Conservation (phyloP, 2,113 vertebrate species). For the Condylura cristata region DNA sequence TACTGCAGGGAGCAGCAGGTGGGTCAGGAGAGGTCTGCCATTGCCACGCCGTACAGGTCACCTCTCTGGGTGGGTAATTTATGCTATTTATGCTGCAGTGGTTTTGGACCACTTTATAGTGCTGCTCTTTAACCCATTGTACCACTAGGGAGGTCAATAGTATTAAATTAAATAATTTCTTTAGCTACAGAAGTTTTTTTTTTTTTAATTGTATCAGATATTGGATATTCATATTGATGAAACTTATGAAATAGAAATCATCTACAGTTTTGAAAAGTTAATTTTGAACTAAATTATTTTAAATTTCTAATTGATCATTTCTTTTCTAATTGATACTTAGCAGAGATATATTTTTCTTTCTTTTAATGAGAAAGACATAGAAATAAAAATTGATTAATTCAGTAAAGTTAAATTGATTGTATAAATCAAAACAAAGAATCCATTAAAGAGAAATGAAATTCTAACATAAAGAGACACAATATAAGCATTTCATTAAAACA, state of each 20-base stretch:
- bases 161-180: neutral
- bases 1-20: no score
- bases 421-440: slow-evolving; percentile 27
- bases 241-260: neutral
- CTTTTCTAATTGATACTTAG: neutral
- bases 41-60: no score
- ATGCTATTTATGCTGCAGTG: no score
- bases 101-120: no score
- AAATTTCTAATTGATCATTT: neutral
- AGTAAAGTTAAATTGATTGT: neutral
- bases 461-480: neutral
- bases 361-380: neutral
- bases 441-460: slow-evolving; percentile 4
- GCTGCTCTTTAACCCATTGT: no score
- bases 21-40: no score
- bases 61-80: no score
- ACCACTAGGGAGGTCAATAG: no score
- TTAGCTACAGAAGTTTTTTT: neutral
- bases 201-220: no score
- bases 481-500: neutral
- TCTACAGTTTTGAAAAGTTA: neutral
- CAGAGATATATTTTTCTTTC: neutral
- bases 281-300: slow-evolving; percentile 5
- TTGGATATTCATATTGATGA: neutral
- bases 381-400: neutral